Evolutionary conservation across 2,113 vertebrate genomes (phyloP), one percentile per base, ranked within the genome.

Genomic region (Embiotoca jacksoni): DNA sequence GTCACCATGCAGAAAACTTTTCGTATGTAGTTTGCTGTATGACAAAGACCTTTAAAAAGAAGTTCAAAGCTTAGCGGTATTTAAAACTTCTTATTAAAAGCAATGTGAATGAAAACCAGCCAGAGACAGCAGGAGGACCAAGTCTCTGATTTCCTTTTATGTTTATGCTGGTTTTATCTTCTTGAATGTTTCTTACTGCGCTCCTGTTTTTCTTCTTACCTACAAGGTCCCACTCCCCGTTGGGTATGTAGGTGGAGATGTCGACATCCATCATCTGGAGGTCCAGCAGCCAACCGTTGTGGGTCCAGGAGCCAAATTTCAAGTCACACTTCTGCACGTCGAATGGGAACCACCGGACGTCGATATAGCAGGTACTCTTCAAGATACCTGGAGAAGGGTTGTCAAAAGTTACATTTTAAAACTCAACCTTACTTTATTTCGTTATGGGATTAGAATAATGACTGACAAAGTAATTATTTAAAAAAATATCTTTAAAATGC

Each of bases 151-250:
- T 37, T 47, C 5, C 5, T 59, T 53, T 36, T 5, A 3, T 37
- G 56, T 41, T 44, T 61, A 44, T 54, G 14, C 15, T 49, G 1
- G 4, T 32, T 11, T 15, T 35, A 2, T 5, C 6, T 7, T 23
- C n/a, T 16, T 31, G 36, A 44, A 37, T 50, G 5, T 47, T 16
- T 52, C 11, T 59, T 35, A 36, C 23, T 63, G 14, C 57, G 11
- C 1, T 15, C 56, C 6, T 57, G 44, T 37, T 57, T 10, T 30
- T n/a, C 41, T n/a, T 82, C 92, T 95, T 93, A 97, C 97, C 97
- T n/a, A 97, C 95, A 64, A 97, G 95, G 84, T 97, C 96, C 96
- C 96, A 97, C 88, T 97, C 96, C 66, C 96, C 96, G 13, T 97
- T 97, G 50, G 96, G 96, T 67, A 97, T 97, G 88, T 97, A 98